Conservation (phyloP, 2,113 vertebrate genomes). For the Globicephala melas region DNA sequence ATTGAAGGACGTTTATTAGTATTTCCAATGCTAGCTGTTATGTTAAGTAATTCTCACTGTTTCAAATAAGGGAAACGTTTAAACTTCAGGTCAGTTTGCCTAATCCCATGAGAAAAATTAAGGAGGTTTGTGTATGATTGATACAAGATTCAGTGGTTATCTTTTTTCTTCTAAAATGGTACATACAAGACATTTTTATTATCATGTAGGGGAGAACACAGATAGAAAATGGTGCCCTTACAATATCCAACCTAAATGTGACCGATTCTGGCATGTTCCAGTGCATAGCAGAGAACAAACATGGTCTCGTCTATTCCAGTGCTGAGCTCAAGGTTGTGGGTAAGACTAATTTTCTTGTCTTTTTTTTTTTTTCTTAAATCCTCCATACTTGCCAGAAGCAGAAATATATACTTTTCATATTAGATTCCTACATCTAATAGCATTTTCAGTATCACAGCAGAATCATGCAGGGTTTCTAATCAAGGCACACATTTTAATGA, state of each 20-base stretch:
- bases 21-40: background rate
- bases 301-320: slow-evolving; percentile 91
- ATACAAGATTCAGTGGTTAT: background rate
- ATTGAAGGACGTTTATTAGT: background rate
- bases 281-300: slow-evolving; percentile 98
- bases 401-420: background rate
- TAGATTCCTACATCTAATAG: background rate
- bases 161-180: background rate
- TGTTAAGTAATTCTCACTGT: background rate
- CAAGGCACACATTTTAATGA: slow-evolving; percentile 48
- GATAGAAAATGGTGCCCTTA: slow-evolving; percentile 94
- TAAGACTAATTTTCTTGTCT: slow-evolving; percentile 80
- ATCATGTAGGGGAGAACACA: slow-evolving; percentile 90
- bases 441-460: background rate
- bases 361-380: background rate
- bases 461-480: slow-evolving; percentile 50
- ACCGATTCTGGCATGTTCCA: slow-evolving; percentile 97
- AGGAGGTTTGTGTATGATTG: background rate
- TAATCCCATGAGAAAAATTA: background rate
- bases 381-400: background rate
- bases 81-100: background rate
- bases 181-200: slow-evolving; percentile 60
- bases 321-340: slow-evolving; percentile 94
- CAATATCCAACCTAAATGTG: slow-evolving; percentile 89
- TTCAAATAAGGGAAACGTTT: background rate